Conservation (phyloP, 1,140 invertebrate genomes). For the Protaetia brevitarsis region DNA sequence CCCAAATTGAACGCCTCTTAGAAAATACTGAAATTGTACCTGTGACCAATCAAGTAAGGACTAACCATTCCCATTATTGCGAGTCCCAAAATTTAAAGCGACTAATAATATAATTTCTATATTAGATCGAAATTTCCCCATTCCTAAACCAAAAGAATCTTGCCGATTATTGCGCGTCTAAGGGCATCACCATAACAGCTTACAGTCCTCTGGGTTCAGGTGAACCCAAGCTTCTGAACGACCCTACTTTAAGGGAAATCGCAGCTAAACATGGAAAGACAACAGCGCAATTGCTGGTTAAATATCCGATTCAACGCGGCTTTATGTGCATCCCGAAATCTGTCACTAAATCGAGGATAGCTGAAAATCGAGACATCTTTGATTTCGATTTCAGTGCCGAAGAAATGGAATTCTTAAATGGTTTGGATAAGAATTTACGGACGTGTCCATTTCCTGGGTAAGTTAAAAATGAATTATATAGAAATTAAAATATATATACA, state of each 20-base stretch:
- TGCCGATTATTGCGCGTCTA: constrained; percentile 65
- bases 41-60: constrained; percentile 75
- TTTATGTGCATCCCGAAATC: constrained; percentile 65
- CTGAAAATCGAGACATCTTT: constrained; percentile 57
- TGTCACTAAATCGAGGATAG: constrained; percentile 55
- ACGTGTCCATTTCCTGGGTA: constrained; percentile 39
- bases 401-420: constrained; percentile 50
- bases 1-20: constrained; percentile 74
- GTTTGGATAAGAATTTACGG: constrained; percentile 33
- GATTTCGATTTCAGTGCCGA: constrained; percentile 54
- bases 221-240: constrained; percentile 60
- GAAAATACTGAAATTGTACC: constrained; percentile 69
- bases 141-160: constrained; percentile 79
- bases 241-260: constrained; percentile 55
- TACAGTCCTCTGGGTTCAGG: constrained; percentile 75
- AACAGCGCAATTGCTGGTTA: constrained; percentile 58
- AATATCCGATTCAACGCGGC: constrained; percentile 55
- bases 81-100: neutral
- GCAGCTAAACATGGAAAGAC: constrained; percentile 60
- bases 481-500: constrained; percentile 12
- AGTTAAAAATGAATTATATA: constrained; percentile 24
- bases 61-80: neutral
- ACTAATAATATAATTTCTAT: constrained; percentile 27
- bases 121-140: constrained; percentile 79
- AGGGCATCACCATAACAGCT: constrained; percentile 69